Base-by-base conservation (phyloP, 1,140 invertebrate species). In the Aphis craccivora region DNA sequence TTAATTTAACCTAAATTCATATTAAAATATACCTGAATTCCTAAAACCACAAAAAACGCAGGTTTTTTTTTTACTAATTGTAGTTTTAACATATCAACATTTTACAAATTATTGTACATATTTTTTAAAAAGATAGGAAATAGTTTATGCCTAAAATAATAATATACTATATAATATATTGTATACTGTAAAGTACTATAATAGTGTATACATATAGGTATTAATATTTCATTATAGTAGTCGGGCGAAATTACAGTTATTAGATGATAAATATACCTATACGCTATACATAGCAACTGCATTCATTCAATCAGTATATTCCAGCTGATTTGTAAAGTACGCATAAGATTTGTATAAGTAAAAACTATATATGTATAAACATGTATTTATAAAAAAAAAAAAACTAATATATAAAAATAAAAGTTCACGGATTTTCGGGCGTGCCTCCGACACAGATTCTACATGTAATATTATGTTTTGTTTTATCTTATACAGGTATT, bases 361-460 rank as follows among this genome's bases (percentile, higher is more conserved):
- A n/a, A n/a, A 76, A 7, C 60, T 5, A 76, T 0, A n/a, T 30
- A 45, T 48, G 14, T 86, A n/a, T 86, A 48, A 1, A 30, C 30
- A 86, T 3, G 14, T 22, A 25, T 0, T 11, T 7, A 14, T 45
- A 25, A 8, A 30, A 18, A 1, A 18, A 1, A 48, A 87, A 45
- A 45, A n/a, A 8, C 5, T 43, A 87, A 87, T 30, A 87, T 4
- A 14, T 84, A 53, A 60, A 88, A 60, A 90, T 37, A 60, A 43
- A 30, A 30, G 30, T 67, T 11, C 20, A 37, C 55, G 40, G n/a
- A 67, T 67, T 67, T 67, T 90, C 40, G 53, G 89, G 25, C 37
- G 89, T n/a, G 89, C 14, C 89, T 22, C 89, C 35, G 37, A 90
- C 89, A 43, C 37, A 14, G 43, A 90, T 90, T 90, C 89, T 53